phyloP scores from a whole-genome alignment of 35 echinoderm and acorn worm species.

The Apostichopus californicus region DNA sequence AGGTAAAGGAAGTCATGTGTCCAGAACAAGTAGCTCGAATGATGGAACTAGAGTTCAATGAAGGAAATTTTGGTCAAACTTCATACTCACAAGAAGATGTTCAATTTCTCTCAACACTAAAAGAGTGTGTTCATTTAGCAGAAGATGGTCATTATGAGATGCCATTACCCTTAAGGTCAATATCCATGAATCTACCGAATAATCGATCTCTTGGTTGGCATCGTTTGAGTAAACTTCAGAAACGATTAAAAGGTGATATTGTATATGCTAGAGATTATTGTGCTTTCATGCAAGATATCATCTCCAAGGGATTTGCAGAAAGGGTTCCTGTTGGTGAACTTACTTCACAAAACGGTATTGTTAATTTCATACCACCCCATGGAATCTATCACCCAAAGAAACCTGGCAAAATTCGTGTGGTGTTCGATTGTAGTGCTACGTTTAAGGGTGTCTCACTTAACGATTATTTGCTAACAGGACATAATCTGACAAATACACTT shows the following conservation, averaged over 20 bases:
- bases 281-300: conserved; percentile 62
- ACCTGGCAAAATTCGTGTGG: conserved; percentile 67
- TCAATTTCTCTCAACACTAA: too few species aligned
- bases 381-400: conserved; percentile 72
- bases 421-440: conserved; percentile 66
- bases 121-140: too few species aligned
- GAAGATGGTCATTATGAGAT: too few species aligned
- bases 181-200: too few species aligned
- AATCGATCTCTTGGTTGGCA: not conserved
- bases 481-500: conserved; percentile 71
- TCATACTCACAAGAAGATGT: too few species aligned
- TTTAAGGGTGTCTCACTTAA: conserved; percentile 64
- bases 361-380: conserved; percentile 78
- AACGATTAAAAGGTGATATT: not conserved
- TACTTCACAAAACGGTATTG: not conserved
- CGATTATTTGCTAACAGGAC: conserved; percentile 61
- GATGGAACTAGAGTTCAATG: too few species aligned
- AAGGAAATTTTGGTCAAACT: too few species aligned
- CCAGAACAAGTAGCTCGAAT: too few species aligned
- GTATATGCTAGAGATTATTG: conserved; percentile 39
- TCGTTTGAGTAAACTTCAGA: conserved; percentile 44
- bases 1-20: too few species aligned
- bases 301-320: conserved; percentile 58
- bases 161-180: too few species aligned
- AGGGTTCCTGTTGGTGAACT: conserved; percentile 30